phyloP scores from a whole-genome alignment of 2,113 vertebrate species.

The Struthidea cinerea region DNA sequence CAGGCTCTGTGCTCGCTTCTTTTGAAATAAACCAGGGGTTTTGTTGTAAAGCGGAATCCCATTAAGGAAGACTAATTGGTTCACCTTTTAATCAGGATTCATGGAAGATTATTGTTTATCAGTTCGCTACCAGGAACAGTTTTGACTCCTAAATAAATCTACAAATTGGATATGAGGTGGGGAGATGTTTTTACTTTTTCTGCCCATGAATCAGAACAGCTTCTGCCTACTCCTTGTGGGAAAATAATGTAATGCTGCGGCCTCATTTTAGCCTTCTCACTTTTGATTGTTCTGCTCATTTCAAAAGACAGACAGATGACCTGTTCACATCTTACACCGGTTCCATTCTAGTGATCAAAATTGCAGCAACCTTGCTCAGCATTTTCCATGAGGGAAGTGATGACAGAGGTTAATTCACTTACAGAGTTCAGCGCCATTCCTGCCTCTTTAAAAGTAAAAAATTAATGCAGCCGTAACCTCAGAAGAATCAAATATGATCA shows the following conservation, averaged over 20 bases:
- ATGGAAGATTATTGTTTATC: conserved; percentile 15
- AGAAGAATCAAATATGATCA: background rate
- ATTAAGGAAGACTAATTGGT: conserved; percentile 36
- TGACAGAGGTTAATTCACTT: conserved; percentile 8
- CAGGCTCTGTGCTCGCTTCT: background rate
- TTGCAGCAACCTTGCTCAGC: background rate
- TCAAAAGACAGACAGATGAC: background rate
- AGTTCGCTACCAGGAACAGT: background rate
- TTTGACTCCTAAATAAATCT: conserved; percentile 2
- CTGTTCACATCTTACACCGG: background rate
- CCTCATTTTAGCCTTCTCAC: background rate
- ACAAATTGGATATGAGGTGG: background rate
- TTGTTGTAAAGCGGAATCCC: background rate
- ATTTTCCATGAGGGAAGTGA: background rate
- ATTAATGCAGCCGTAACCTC: conserved; percentile 17
- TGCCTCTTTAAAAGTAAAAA: conserved; percentile 36
- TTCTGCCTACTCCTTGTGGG: background rate
- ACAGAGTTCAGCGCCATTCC: background rate
- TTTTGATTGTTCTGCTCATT: background rate
- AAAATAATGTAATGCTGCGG: background rate
- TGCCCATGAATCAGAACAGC: background rate
- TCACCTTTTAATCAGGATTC: conserved; percentile 32
- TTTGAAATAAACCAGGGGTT: background rate
- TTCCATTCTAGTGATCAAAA: background rate
- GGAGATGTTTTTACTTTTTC: background rate